Base-by-base conservation (phyloP, 2,797 vertebrate genomes). In the Cephalopachus bancanus region DNA sequence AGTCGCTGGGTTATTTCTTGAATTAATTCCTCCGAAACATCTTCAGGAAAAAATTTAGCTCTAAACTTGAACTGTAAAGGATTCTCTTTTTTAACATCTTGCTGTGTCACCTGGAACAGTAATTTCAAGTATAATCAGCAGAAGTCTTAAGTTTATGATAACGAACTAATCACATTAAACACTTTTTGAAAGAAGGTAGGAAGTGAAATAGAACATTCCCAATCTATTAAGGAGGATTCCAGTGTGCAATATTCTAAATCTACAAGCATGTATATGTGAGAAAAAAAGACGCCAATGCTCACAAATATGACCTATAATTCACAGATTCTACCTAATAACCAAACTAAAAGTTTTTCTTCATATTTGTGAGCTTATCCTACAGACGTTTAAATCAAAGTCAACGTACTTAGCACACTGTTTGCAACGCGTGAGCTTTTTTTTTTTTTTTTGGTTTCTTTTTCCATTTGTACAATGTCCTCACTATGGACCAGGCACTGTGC, bases 1-100 rank as follows among this genome's bases (percentile, higher is more conserved):
- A 99, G 99, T 97, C 99, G 99, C 98, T 99, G 99, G n/a, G 99
- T 99, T 98, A 99, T 99, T 97, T 99, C 99, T 98, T 99, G 99
- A 98, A 99, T 99, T 71, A 99, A 98, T 92, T 99, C 99, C 98
- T 99, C 99, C 19, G 99, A 99, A 78, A 99, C 99, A 85, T 99
- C 99, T 98, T 99, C 99, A 7, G 99, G 99, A 98, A 99, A 99
- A 98, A 99, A 99, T 98, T 99, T 99, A 96, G 99, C 99, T 98
- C 99, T 99, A 98, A 99, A 99, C 94, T 99, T 99, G 97, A 99
- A 99, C 98, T 99, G 99, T 96, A 99, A 98, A 78, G 99, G 99
- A 98, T 99, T 99, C 98, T 99, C 99, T 98, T 99, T 99, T 98
- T 99, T 99, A 96, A 99, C 99, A 92, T 99, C 99, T 98, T 99